Conservation (phyloP, 2,113 vertebrate species). For the Eulacestoma nigropectus region DNA sequence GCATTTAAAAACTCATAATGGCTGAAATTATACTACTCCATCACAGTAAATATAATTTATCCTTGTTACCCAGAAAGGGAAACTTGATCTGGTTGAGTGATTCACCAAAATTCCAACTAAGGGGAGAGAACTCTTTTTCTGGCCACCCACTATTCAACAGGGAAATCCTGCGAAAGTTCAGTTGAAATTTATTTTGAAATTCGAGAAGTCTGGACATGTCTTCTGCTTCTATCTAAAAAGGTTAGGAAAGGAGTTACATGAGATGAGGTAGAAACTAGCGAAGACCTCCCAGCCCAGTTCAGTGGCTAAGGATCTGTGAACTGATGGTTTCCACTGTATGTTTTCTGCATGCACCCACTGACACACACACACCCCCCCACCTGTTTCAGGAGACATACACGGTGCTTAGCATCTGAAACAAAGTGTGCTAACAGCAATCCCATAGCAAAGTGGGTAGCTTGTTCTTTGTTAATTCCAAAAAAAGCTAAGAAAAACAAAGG, state of each 20-base stretch:
- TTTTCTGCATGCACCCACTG: background rate
- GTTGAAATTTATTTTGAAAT: background rate
- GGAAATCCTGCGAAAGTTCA: background rate
- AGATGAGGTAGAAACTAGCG: background rate
- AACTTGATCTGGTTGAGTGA: background rate
- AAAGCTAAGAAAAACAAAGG: background rate
- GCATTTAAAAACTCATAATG: background rate
- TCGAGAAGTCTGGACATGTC: fast-evolving
- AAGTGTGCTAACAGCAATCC: background rate
- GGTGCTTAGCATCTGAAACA: background rate
- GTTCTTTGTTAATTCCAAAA: background rate
- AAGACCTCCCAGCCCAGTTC: background rate
- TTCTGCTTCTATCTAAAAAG: background rate
- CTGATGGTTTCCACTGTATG: background rate
- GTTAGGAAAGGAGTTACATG: background rate
- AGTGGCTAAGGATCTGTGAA: background rate
- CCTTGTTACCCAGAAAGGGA: background rate
- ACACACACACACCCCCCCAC: background rate
- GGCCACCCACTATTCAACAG: background rate
- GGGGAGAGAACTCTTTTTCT: background rate
- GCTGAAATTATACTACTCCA: background rate
- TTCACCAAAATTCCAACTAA: background rate
- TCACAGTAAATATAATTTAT: background rate
- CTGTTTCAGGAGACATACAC: background rate
- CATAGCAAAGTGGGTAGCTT: background rate